Evolutionary conservation across 2,113 vertebrate species (phyloP).

Genomic region (Gallinago undulata): DNA sequence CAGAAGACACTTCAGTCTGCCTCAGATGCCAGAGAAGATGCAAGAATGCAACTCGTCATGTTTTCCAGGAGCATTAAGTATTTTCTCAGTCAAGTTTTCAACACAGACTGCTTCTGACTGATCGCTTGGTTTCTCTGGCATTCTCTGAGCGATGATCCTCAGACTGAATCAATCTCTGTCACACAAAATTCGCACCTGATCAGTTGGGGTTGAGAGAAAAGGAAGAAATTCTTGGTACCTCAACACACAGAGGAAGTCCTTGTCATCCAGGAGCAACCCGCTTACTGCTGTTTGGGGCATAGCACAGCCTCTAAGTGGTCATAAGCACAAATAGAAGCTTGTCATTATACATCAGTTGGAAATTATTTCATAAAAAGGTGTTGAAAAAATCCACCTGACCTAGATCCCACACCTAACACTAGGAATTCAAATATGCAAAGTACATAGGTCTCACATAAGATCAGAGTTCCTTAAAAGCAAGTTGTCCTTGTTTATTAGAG

Average conservation of each 20-base stretch:
- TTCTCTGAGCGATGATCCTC: not conserved
- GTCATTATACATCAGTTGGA: not conserved
- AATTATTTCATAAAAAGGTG: not conserved
- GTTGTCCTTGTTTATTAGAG: not conserved
- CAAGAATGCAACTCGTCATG: not conserved
- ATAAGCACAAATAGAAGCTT: not conserved
- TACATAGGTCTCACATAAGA: not conserved
- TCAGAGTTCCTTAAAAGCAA: not conserved
- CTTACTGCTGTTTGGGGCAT: not conserved
- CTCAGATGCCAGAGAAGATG: not conserved
- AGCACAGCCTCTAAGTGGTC: not conserved
- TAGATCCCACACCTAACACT: not conserved
- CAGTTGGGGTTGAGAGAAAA: not conserved
- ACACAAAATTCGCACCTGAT: not conserved
- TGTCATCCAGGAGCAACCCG: not conserved
- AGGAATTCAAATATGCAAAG: not conserved
- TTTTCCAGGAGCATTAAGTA: not conserved
- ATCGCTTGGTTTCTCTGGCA: not conserved
- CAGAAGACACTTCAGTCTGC: not conserved
- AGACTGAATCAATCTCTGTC: not conserved
- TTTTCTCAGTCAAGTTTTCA: not conserved
- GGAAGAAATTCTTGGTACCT: not conserved
- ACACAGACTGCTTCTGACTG: not conserved
- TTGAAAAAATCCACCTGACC: not conserved
- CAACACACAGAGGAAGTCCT: not conserved